These are phyloP conservation scores for Cyanocitta stelleri DNA, from an alignment of 2,113 vertebrate species.

Conservation along the genomic window DNA sequence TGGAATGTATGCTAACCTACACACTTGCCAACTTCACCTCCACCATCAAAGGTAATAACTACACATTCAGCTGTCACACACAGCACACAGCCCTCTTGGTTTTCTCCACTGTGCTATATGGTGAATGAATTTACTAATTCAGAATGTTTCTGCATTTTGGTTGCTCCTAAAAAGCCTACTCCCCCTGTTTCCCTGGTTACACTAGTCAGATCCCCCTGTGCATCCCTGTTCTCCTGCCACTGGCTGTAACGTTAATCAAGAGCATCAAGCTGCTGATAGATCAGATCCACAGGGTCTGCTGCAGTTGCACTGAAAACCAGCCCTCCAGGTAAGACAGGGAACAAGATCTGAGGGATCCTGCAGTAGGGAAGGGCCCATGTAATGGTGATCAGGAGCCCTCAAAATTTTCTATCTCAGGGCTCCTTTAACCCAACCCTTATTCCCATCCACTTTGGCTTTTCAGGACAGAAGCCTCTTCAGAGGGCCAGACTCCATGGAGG, in stretches of 20 bases:
- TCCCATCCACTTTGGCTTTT: not conserved
- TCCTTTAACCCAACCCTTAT: not conserved
- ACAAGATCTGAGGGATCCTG: not conserved
- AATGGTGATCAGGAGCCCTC: not conserved
- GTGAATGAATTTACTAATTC: not conserved
- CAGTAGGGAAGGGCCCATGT: not conserved
- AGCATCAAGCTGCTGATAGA: not conserved
- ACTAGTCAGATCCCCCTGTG: not conserved
- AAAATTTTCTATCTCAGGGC: not conserved
- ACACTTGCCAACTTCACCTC: not conserved
- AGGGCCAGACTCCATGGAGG: not conserved
- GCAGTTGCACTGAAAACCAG: not conserved
- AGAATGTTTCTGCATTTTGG: not conserved
- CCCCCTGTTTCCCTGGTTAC: not conserved
- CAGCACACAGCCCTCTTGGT: not conserved
- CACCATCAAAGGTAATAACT: not conserved
- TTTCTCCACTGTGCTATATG: not conserved
- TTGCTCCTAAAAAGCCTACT: not conserved
- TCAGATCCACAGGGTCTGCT: not conserved
- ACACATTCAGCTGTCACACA: not conserved
- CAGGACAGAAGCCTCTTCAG: not conserved
- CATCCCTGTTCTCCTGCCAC: not conserved
- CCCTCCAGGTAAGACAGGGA: rapidly evolving
- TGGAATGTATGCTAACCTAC: not conserved
- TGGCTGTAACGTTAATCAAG: not conserved